Percentiles rank a stretch among this genome's conserved stretches.
Evolutionary conservation across 2,113 vertebrate genomes (phyloP).

Genomic region (Eolophus roseicapilla): DNA sequence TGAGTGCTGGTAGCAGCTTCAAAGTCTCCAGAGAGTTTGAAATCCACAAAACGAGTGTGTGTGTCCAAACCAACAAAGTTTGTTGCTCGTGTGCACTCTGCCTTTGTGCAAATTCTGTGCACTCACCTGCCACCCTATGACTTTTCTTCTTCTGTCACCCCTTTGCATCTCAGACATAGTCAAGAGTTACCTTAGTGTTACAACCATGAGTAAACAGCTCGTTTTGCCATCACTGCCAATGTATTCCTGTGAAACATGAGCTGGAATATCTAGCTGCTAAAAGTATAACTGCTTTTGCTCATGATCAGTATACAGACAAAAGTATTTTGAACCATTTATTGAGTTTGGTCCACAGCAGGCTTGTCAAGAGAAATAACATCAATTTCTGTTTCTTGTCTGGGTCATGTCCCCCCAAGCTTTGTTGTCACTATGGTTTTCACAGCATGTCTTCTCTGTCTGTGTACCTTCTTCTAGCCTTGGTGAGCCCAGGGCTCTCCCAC

Average conservation of each 20-base stretch:
- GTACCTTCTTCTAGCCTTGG: not conserved
- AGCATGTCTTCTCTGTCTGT: not conserved
- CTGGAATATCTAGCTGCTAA: not conserved
- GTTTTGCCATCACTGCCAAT: not conserved
- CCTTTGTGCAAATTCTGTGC: not conserved
- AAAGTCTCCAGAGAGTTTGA: not conserved
- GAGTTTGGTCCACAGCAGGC: not conserved
- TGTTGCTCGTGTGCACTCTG: not conserved
- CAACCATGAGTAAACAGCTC: not conserved
- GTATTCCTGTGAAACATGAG: not conserved
- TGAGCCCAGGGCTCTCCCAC: not conserved
- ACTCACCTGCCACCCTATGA: not conserved
- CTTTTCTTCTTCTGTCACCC: not conserved
- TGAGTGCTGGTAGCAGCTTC: not conserved
- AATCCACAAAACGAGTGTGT: not conserved
- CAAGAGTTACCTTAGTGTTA: not conserved
- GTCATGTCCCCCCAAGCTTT: not conserved
- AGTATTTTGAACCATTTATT: not conserved
- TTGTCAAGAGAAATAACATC: not conserved
- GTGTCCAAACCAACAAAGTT: not conserved
- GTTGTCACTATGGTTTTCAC: not conserved
- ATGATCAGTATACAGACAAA: not conserved
- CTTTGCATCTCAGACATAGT: not conserved
- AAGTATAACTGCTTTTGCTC: not conserved
- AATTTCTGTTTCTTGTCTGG: not conserved